Evolutionary conservation across 2,113 vertebrate species (phyloP).

Genomic region (Atrichornis clamosus): DNA sequence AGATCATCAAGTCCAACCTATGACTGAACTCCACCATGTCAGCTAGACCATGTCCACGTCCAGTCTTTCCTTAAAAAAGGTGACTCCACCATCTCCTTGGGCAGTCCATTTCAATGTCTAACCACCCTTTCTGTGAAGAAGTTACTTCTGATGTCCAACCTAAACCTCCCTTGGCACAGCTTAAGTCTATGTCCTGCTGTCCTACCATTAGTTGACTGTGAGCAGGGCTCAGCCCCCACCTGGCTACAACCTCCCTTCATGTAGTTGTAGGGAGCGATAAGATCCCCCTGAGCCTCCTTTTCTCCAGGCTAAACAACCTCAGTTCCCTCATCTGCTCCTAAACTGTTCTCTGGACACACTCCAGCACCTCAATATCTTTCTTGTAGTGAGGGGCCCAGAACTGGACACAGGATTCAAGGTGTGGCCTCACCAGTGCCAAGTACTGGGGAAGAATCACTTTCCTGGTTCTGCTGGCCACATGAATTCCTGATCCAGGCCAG

Average conservation of each 20-base stretch:
- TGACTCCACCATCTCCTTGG: not conserved
- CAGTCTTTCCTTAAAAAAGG: not conserved
- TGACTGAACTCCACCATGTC: not conserved
- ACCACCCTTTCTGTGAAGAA: not conserved
- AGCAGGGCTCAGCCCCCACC: not conserved
- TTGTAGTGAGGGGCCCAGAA: not conserved
- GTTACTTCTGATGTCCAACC: not conserved
- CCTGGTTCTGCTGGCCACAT: rapidly evolving
- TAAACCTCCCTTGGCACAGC: not conserved
- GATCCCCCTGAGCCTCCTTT: not conserved
- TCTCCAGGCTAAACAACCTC: not conserved
- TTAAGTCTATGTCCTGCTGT: not conserved
- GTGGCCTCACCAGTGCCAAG: rapidly evolving
- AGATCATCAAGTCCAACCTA: not conserved
- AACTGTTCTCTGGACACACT: not conserved
- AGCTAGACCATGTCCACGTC: not conserved
- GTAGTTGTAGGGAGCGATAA: rapidly evolving
- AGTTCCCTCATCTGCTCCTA: not conserved
- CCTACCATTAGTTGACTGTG: not conserved
- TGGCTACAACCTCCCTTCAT: not conserved
- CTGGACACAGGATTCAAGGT: rapidly evolving
- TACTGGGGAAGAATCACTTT: too few species aligned
- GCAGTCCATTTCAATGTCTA: not conserved
- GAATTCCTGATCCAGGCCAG: not conserved
- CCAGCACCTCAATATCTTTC: not conserved